Percentiles rank a stretch among this genome's conserved stretches.
Evolutionary conservation across 2,113 vertebrate genomes (phyloP).

Genomic region (Cheirogaleus medius): DNA sequence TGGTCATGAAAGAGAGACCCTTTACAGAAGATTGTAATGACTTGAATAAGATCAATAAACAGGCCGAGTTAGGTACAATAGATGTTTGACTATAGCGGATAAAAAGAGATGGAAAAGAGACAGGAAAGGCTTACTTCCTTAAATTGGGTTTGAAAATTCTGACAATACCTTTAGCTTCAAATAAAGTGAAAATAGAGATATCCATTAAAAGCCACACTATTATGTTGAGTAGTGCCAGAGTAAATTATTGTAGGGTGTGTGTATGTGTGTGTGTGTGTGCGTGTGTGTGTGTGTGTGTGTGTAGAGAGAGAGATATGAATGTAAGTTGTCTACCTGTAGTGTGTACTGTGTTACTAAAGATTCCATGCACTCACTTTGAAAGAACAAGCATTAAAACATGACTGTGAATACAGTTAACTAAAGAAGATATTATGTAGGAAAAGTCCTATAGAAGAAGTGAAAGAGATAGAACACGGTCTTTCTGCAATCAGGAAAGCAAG

Average conservation of each 20-base stretch:
- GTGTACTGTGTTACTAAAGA: background rate
- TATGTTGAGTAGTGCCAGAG: background rate
- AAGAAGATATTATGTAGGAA: background rate
- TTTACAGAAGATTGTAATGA: background rate
- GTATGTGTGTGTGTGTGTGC: background rate
- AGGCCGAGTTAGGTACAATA: background rate
- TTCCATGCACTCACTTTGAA: accelerated
- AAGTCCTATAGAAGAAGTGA: background rate
- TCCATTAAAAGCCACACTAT: background rate
- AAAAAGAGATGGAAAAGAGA: conserved; percentile 18
- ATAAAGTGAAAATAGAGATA: background rate
- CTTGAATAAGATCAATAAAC: background rate
- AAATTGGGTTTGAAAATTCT: background rate
- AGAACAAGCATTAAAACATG: background rate
- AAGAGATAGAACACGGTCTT: background rate
- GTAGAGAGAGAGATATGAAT: too few species aligned
- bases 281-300: too few species aligned
- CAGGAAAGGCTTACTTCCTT: conserved; percentile 8
- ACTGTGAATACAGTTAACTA: background rate
- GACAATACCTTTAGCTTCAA: background rate
- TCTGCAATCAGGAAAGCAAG: background rate
- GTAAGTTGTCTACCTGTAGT: background rate
- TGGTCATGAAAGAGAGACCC: background rate
- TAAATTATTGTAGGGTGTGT: background rate
- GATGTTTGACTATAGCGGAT: background rate